A percentile compares a stretch with the other conserved stretches of the same genome.
Evolutionary conservation across 1,140 invertebrate genomes (phyloP).

Genomic region (Euura saliciscinereae): DNA sequence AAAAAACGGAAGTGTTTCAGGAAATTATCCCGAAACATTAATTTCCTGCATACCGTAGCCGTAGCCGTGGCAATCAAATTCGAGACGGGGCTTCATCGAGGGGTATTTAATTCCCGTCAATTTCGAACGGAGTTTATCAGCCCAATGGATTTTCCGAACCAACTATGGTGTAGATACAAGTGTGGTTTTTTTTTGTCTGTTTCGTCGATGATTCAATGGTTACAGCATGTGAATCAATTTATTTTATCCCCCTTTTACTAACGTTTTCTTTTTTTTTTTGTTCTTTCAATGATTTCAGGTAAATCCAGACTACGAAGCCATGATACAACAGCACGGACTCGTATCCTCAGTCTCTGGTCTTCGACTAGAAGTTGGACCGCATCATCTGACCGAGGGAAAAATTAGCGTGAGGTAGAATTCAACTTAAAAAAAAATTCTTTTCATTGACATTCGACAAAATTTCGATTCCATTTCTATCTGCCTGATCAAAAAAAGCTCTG

Average conservation of each 20-base stretch:
- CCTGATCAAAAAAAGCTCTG: no score
- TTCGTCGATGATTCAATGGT: no score
- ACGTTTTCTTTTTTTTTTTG: neutral
- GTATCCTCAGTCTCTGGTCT: slow-evolving; percentile 50
- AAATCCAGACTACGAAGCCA: slow-evolving; percentile 43
- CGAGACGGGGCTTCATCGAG: neutral
- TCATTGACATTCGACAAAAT: no score
- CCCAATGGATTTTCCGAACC: no score
- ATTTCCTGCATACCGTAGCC: neutral
- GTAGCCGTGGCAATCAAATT: neutral
- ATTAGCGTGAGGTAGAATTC: slow-evolving; percentile 53
- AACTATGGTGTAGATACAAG: no score
- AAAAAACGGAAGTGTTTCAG: neutral
- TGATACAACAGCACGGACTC: slow-evolving; percentile 42
- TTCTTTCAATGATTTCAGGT: slow-evolving; percentile 36
- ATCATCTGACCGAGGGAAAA: slow-evolving; percentile 49
- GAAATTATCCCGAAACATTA: neutral
- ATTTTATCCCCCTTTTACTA: neutral
- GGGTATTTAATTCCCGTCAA: neutral
- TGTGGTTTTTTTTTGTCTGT: no score
- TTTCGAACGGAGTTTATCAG: neutral
- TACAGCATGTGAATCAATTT: neutral
- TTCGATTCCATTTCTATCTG: neutral
- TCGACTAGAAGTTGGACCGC: slow-evolving; percentile 50
- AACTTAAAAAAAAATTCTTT: neutral